Evolutionary conservation across 2,888 invertebrate species (phyloP), one percentile per base, ranked within the genome.

Genomic region (Anticlea derivata): DNA sequence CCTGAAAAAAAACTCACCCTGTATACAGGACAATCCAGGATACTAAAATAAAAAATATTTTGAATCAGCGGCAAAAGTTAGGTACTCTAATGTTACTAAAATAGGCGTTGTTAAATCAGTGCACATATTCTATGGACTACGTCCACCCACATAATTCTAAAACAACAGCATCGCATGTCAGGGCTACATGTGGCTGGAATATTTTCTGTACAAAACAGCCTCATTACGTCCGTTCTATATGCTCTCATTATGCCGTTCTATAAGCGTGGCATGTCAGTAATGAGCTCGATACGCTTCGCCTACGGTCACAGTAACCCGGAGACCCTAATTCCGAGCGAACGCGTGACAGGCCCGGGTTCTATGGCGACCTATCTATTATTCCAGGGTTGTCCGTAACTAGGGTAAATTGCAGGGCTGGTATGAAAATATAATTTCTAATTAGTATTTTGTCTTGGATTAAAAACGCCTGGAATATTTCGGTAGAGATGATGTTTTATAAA

Each of bases 251-350:
- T 39, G 30, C 44, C 48, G 48, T 48, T 52, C 52, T 52, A 52
- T 53, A 53, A 53, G 53, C 53, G 44, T 52, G 52, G 52, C 53
- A 48, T 53, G 53, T 39, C 53, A 12, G 53, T 53, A 48, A 53
- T 53, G 53, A 53, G 48, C 39, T 35, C 41, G 53, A 53, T 53
- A 48, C 44, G 53, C 48, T 49, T 53, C 48, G 53, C 48, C 53
- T 39, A 44, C 53, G 53, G 53, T 48, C 48, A 44, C 53, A 53
- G 52, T 47, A 47, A 53, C 53, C 53, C 44, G 17, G 40, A 48
- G 53, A 53, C 53, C 53, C 48, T 53, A 44, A 53, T 53, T 53
- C 22, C 34, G 29, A 48, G 38, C 43, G 29, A 41, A 22, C 39
- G 43, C 48, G 53, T 53, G 52, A 53, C 52, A 29, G 30, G 24